phyloP scores from a whole-genome alignment of 2,113 vertebrate species.

The Nycticryphes semicollaris region DNA sequence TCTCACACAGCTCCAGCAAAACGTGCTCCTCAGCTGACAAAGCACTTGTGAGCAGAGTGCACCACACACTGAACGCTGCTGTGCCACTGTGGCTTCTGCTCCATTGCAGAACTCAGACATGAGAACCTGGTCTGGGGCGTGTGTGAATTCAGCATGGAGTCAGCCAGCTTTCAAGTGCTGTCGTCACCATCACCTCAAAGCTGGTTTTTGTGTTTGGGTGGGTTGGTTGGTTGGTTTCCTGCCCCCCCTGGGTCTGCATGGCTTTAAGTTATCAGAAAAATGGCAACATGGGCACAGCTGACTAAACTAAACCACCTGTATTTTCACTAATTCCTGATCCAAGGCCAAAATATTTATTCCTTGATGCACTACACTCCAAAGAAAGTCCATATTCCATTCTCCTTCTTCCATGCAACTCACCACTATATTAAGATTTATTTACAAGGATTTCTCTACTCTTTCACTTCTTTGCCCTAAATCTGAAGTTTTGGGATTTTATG shows the following conservation, averaged over 20 bases:
- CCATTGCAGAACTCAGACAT: background rate
- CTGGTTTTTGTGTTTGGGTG: background rate
- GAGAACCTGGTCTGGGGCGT: fast-evolving
- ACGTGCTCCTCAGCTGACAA: background rate
- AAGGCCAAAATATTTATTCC: background rate
- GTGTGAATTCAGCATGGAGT: background rate
- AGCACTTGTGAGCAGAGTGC: background rate
- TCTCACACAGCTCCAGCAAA: background rate
- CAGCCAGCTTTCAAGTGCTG: background rate
- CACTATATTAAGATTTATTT: background rate
- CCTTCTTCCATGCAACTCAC: background rate
- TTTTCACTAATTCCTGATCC: background rate
- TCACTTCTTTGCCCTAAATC: background rate
- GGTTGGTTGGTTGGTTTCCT: no score
- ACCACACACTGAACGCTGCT: background rate
- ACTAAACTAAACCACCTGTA: background rate
- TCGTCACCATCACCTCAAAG: background rate
- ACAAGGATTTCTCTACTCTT: background rate
- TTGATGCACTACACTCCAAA: background rate
- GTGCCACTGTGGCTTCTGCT: background rate
- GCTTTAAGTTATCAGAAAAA: background rate
- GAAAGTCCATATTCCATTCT: background rate
- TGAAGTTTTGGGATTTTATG: background rate
- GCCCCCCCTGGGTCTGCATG: background rate
- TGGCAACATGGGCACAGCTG: background rate